phyloP scores from a whole-genome alignment of 2,888 invertebrate genomes.

The Ophion slaviceki region DNA sequence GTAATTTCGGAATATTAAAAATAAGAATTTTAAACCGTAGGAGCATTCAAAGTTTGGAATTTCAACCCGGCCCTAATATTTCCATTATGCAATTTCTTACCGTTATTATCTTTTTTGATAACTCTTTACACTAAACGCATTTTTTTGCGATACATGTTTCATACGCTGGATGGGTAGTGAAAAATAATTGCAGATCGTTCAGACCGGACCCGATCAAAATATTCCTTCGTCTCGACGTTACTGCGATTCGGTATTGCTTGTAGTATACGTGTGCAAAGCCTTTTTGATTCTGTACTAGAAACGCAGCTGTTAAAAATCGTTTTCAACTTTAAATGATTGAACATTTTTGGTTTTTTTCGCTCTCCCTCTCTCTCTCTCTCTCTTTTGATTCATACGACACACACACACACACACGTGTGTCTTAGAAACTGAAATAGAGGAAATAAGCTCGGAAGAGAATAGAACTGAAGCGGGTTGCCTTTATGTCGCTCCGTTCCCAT shows the following conservation, averaged over 20 bases:
- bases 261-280: background rate
- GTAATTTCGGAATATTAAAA: too few relatives aligned
- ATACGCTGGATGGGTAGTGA: background rate
- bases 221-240: background rate
- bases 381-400: background rate
- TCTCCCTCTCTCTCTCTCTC: background rate
- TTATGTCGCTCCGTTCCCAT: constrained; percentile 64
- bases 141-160: background rate
- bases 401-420: constrained; percentile 26
- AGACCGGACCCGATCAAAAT: background rate
- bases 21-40: too few relatives aligned
- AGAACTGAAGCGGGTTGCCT: constrained; percentile 66
- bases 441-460: constrained; percentile 70
- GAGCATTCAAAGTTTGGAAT: too few relatives aligned
- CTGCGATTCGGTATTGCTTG: background rate
- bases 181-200: background rate
- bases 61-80: too few relatives aligned
- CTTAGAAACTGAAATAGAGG: constrained; percentile 66
- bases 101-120: too few relatives aligned
- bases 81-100: too few relatives aligned
- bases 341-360: background rate
- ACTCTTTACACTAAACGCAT: too few relatives aligned
- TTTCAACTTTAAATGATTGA: constrained; percentile 7
- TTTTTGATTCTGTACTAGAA: background rate
- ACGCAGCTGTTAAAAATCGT: constrained; percentile 7